Evolutionary conservation across 2,888 invertebrate genomes (phyloP).

Genomic region (Phymatocera aterrima): DNA sequence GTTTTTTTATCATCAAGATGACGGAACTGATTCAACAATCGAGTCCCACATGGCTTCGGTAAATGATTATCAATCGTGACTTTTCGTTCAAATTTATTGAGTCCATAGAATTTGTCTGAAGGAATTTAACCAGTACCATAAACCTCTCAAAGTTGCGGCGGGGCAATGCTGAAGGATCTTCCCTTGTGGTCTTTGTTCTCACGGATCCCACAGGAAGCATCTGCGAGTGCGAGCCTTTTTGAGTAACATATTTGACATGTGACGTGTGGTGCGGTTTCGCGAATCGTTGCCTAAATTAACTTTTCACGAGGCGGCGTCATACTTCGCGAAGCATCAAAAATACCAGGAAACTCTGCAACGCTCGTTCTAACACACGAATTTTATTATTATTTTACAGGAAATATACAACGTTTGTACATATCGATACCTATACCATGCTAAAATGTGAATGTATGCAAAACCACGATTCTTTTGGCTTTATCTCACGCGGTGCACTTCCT

Average conservation of each 20-base stretch:
- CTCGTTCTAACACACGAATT: slow-evolving; percentile 4
- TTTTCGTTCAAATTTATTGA: background rate
- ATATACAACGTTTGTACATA: background rate
- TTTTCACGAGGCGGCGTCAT: background rate
- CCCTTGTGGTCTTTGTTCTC: slow-evolving; percentile 35
- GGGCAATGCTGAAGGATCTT: background rate
- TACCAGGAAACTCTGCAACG: background rate
- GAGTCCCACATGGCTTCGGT: too few relatives aligned
- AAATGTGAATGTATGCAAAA: background rate
- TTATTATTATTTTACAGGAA: slow-evolving; percentile 21
- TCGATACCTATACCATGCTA: background rate
- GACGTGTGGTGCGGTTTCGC: background rate
- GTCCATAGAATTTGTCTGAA: background rate
- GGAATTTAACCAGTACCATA: background rate
- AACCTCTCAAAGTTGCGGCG: slow-evolving; percentile 18
- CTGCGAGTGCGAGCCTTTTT: slow-evolving; percentile 4
- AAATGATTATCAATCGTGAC: background rate
- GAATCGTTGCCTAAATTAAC: slow-evolving; percentile 38
- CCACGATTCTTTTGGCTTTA: background rate
- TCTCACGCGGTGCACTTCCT: background rate
- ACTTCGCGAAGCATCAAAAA: background rate
- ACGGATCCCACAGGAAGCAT: slow-evolving; percentile 39
- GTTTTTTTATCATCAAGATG: too few relatives aligned
- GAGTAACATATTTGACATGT: background rate
- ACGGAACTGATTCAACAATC: too few relatives aligned